A percentile compares a stretch with the other conserved stretches of the same genome.
These are phyloP conservation scores for Tinamus major DNA, from an alignment of 2,797 vertebrate species.

Conservation along the genomic window DNA sequence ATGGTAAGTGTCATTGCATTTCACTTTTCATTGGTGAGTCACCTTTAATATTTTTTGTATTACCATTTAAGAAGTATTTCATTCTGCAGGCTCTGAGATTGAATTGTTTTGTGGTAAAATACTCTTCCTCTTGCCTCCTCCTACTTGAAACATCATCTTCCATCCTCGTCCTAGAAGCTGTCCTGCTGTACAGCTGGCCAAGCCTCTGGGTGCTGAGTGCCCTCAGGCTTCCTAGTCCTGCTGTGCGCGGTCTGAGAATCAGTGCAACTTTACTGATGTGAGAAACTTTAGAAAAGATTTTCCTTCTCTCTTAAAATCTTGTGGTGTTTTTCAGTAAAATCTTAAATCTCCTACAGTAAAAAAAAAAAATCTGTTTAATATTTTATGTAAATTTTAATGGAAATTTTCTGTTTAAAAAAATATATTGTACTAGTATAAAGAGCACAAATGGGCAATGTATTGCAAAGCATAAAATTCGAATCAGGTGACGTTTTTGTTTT, in stretches of 20 bases:
- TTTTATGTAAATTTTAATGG: neutral
- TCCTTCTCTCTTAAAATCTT: neutral
- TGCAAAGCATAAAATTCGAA: neutral
- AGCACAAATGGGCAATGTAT: neutral
- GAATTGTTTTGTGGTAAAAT: neutral
- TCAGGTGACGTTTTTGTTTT: neutral
- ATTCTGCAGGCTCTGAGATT: neutral
- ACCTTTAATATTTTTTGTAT: neutral
- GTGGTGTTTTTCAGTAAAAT: neutral
- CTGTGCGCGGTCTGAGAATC: neutral
- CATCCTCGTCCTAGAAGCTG: neutral
- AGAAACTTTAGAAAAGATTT: neutral
- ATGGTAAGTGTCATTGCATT: neutral
- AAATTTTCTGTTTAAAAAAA: neutral
- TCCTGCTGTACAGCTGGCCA: neutral
- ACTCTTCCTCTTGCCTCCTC: neutral
- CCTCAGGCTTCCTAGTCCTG: neutral
- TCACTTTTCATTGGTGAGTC: neutral
- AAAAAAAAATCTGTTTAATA: neutral
- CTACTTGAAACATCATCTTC: neutral
- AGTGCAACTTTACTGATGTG: neutral
- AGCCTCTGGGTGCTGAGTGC: neutral
- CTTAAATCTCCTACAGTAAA: neutral
- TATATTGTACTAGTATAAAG: neutral
- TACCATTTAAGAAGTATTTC: neutral